Evolutionary conservation across 2,888 invertebrate species (phyloP).

Genomic region (Volucella zonaria): DNA sequence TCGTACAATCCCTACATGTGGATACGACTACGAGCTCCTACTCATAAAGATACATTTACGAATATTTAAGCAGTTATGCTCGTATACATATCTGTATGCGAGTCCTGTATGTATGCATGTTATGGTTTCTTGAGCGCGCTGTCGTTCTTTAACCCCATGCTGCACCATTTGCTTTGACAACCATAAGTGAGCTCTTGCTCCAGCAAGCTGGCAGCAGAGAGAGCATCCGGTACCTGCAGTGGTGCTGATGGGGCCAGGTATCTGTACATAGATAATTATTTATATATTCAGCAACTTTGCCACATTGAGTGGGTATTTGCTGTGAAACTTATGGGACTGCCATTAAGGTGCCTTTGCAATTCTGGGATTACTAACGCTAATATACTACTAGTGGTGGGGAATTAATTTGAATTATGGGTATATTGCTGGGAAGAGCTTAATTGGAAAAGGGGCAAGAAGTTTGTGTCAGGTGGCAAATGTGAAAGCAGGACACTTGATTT

Average conservation of each 20-base stretch:
- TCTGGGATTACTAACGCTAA: slow-evolving; percentile 68
- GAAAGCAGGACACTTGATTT: too few species aligned
- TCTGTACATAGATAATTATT: slow-evolving; percentile 59
- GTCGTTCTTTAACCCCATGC: slow-evolving; percentile 14
- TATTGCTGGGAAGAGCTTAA: slow-evolving; percentile 41
- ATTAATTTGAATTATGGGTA: slow-evolving; percentile 72
- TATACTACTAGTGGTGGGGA: slow-evolving; percentile 67
- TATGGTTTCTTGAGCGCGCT: slow-evolving; percentile 48
- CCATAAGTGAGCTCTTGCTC: slow-evolving; percentile 31
- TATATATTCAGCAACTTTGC: slow-evolving; percentile 71
- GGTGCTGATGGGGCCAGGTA: not conserved
- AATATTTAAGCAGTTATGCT: not conserved
- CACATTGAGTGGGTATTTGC: slow-evolving; percentile 71
- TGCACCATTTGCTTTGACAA: slow-evolving; percentile 51
- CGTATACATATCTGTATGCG: slow-evolving; percentile 15
- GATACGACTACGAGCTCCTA: too few species aligned
- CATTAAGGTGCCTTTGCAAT: slow-evolving; percentile 67
- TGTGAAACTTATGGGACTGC: slow-evolving; percentile 66
- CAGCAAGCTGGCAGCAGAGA: not conserved
- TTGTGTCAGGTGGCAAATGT: slow-evolving; percentile 37
- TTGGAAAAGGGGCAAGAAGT: slow-evolving; percentile 38
- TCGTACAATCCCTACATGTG: not conserved
- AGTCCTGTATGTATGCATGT: slow-evolving; percentile 25
- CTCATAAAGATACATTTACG: too few species aligned
- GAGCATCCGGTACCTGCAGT: not conserved